Evolutionary conservation across 2,888 invertebrate genomes (phyloP), one percentile per base, ranked within the genome.

Genomic region (Scaptomyza cyrtandrae): DNA sequence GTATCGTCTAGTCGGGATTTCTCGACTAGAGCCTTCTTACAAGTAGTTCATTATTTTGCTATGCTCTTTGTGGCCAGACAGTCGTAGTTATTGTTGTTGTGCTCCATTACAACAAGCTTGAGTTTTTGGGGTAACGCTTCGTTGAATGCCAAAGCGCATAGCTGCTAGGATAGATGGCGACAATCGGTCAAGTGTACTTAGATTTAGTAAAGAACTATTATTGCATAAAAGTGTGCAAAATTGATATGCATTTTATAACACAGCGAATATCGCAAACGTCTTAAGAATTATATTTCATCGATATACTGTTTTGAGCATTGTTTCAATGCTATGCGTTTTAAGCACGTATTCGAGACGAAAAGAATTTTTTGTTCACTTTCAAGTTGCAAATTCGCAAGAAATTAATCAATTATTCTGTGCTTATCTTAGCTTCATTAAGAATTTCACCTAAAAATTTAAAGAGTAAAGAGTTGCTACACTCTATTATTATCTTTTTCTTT

Each of bases 51-150:
- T 77, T 41, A 41, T 16, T 73, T 74, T 60, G 72, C 72, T 49
- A 81, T 76, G 76, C 77, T 81, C 79, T 82, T 84, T 85, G 82
- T 79, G 81, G 74, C 82, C 76, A 82, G 82, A 84, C 81, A 82
- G 72, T 53, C 66, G 68, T 64, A 61, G 62, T 64, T 58, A 44
- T 53, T 65, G 44, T 59, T 55, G 43, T 31, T 49, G 46, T 71
- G 71, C 71, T 71, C 50, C 65, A 85, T 72, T 82, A 75, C 80
- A 79, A 67, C 64, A 68, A 53, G 75, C 65, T 82, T 72, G 78
- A 53, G 54, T 73, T 49, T 41, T 41, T 41, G 3, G 75, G 74
- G 79, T 62, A 83, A 86, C 76, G 86, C 86, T 78, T 72, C 72
- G 86, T 60, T 80, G 65, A 62, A 52, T 80, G 63, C 62, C 60